phyloP scores from a whole-genome alignment of 2,797 vertebrate genomes.

The Garrulus glandarius region DNA sequence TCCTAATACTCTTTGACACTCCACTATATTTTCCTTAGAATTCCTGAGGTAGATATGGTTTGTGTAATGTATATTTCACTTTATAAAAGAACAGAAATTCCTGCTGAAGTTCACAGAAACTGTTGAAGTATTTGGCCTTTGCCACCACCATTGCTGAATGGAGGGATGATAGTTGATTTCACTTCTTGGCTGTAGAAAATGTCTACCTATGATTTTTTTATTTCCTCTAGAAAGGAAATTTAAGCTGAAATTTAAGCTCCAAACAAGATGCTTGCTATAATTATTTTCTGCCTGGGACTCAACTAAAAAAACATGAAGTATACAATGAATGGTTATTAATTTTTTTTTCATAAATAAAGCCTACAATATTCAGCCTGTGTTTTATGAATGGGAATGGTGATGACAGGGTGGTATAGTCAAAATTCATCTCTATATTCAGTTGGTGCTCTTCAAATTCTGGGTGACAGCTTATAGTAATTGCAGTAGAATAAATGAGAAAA shows the following conservation, averaged over 20 bases:
- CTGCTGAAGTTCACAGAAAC: background rate
- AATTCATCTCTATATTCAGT: background rate
- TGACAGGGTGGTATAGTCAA: background rate
- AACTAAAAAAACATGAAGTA: background rate
- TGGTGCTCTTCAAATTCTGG: background rate
- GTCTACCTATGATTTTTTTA: background rate
- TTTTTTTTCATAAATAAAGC: background rate
- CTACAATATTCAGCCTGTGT: background rate
- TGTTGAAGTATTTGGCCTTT: background rate
- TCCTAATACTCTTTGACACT: background rate
- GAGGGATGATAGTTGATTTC: background rate
- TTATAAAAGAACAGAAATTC: background rate
- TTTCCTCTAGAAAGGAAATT: background rate
- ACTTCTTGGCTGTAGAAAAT: background rate
- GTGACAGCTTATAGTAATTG: background rate
- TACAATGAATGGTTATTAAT: background rate
- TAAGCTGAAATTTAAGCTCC: background rate
- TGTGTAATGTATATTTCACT: background rate
- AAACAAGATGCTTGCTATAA: background rate
- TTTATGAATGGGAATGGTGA: background rate
- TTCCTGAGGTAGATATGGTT: background rate
- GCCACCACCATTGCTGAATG: background rate
- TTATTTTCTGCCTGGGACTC: background rate
- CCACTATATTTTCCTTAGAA: background rate
- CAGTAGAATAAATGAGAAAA: slow-evolving; percentile 18